Evolutionary conservation across 53 echinoderm and acorn worm genomes (phyloP).

Genomic region (Crossaster papposus): DNA sequence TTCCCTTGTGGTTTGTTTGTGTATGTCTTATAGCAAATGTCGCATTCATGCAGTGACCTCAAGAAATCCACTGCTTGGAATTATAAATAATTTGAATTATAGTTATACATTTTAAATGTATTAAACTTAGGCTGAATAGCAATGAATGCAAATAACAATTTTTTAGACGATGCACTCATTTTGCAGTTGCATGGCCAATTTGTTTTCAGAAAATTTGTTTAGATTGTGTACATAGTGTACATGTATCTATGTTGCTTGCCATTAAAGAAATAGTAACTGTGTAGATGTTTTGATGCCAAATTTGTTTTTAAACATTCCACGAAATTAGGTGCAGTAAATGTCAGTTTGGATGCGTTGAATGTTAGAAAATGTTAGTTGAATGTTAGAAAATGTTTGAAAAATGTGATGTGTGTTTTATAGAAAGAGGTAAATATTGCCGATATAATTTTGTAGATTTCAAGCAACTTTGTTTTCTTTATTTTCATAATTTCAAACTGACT

Average conservation of each 20-base stretch:
- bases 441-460: no score
- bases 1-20: no score
- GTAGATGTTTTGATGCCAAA: slow-evolving; percentile 17
- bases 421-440: no score
- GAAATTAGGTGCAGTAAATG: slow-evolving; percentile 17
- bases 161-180: not conserved
- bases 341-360: not conserved
- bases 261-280: slow-evolving; percentile 10
- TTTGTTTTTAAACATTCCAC: slow-evolving; percentile 30
- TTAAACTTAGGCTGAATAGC: not conserved
- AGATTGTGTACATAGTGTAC: slow-evolving; percentile 14
- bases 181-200: not conserved
- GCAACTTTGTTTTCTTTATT: no score
- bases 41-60: not conserved
- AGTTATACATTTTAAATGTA: not conserved
- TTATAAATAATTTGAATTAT: not conserved
- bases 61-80: not conserved
- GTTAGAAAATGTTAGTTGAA: not conserved
- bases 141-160: not conserved
- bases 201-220: not conserved
- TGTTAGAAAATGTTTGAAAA: not conserved
- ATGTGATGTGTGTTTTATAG: not conserved
- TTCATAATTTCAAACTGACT: no score
- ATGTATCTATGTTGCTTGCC: slow-evolving; percentile 28
- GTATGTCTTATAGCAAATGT: not conserved